Evolutionary conservation across 1,140 invertebrate genomes (phyloP).

Genomic region (Cataglyphis hispanica): DNA sequence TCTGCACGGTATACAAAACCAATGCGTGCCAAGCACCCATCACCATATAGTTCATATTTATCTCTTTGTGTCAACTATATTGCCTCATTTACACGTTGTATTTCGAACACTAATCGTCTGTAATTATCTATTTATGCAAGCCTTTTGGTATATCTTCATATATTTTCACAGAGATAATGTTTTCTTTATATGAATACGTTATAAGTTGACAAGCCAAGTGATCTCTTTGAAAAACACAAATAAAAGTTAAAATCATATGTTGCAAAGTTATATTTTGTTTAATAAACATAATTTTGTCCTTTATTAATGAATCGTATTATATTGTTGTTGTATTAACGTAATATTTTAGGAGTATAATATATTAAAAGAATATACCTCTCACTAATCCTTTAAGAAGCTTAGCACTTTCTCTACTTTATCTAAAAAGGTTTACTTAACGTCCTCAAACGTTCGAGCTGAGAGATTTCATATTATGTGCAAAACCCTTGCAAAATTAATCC

Average conservation of each 20-base stretch:
- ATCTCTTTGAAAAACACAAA: not conserved
- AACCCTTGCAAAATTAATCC: not conserved
- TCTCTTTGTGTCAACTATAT: not conserved
- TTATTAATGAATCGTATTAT: not conserved
- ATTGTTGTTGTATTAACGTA: no score
- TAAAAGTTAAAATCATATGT: not conserved
- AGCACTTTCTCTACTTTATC: not conserved
- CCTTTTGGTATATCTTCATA: not conserved
- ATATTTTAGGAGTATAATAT: no score
- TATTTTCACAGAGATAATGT: not conserved
- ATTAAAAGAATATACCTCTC: not conserved
- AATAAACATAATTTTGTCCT: not conserved
- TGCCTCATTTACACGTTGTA: constrained; percentile 19
- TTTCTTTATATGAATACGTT: constrained; percentile 10
- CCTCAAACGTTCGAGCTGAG: not conserved
- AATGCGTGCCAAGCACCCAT: constrained; percentile 19
- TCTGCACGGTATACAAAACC: constrained; percentile 12
- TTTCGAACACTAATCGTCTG: constrained; percentile 43
- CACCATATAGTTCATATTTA: constrained; percentile 31
- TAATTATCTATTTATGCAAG: constrained; percentile 35
- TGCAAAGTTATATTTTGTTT: not conserved
- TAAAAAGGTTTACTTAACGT: not conserved
- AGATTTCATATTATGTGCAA: not conserved
- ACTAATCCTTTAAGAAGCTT: not conserved
- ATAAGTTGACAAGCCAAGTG: not conserved